A percentile compares a stretch with the other conserved stretches of the same genome.
Evolutionary conservation across 2,888 invertebrate species (phyloP).

Genomic region (Acanthococcus lagerstroemiae): DNA sequence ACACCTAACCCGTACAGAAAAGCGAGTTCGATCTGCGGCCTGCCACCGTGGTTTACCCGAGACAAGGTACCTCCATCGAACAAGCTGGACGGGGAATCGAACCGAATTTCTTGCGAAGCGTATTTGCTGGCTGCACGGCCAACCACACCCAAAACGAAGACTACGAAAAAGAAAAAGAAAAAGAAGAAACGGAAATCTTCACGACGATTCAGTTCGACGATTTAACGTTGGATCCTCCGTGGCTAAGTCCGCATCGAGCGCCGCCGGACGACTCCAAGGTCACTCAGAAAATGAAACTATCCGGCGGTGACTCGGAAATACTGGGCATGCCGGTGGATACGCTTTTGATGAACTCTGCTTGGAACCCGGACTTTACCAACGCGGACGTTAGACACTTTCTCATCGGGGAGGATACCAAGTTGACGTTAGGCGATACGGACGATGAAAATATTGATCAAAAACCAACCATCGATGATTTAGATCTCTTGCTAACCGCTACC

Average conservation of each 20-base stretch:
- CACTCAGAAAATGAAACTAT: conserved; percentile 40
- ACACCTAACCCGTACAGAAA: conserved; percentile 1
- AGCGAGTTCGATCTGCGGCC: not conserved
- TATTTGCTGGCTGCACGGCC: conserved; percentile 14
- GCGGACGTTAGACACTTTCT: conserved; percentile 44
- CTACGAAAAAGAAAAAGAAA: conserved; percentile 22
- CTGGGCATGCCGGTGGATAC: conserved; percentile 49
- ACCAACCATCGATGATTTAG: conserved; percentile 36
- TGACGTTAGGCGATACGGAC: conserved; percentile 24
- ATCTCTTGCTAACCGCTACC: conserved; percentile 32
- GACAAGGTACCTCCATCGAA: conserved; percentile 11
- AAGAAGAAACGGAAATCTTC: conserved; percentile 23
- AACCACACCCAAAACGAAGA: conserved; percentile 3
- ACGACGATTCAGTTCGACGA: conserved; percentile 25
- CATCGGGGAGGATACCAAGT: conserved; percentile 34
- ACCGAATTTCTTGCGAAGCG: conserved; percentile 8
- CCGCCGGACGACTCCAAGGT: conserved; percentile 32
- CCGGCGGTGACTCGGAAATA: conserved; percentile 39
- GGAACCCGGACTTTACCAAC: conserved; percentile 47
- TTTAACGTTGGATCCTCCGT: conserved; percentile 35
- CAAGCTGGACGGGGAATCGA: conserved; percentile 27
- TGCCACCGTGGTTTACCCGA: conserved; percentile 3
- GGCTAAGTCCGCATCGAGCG: conserved; percentile 36
- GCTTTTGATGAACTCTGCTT: conserved; percentile 58
- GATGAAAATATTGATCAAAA: conserved; percentile 35